These are phyloP conservation scores for Paramormyrops kingsleyae DNA, from an alignment of 2,113 vertebrate species.

Conservation along the genomic window DNA sequence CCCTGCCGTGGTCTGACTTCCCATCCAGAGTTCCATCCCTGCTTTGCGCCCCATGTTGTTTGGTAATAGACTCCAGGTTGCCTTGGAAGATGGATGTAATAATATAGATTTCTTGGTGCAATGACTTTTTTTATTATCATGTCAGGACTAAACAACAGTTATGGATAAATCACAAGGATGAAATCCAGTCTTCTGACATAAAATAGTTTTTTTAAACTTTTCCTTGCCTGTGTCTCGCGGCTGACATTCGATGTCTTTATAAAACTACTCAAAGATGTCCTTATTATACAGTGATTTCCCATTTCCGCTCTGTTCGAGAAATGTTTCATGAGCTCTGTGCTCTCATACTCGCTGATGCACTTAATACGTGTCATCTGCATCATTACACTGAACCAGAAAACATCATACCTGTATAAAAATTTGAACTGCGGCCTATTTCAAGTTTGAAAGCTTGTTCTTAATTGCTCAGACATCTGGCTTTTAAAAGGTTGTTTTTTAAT, in stretches of 20 bases:
- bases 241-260: background rate
- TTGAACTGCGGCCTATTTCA: constrained; percentile 2
- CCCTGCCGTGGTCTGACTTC: background rate
- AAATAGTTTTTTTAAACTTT: background rate
- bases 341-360: background rate
- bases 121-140: background rate
- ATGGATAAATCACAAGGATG: background rate
- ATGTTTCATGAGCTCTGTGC: background rate
- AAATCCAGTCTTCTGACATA: background rate
- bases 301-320: background rate
- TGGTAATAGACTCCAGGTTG: background rate
- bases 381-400: constrained; percentile 4
- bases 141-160: background rate
- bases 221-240: background rate
- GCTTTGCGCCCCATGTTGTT: background rate
- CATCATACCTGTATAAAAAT: background rate
- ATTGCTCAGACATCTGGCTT: background rate
- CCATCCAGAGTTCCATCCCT: background rate
- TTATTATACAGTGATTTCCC: background rate
- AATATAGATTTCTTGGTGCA: background rate
- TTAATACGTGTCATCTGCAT: background rate
- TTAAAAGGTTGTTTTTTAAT: background rate
- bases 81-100: background rate
- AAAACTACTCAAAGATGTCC: background rate
- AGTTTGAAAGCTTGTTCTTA: background rate